Conservation (phyloP, 2,797 vertebrate species). For the Darevskia mixta region DNA sequence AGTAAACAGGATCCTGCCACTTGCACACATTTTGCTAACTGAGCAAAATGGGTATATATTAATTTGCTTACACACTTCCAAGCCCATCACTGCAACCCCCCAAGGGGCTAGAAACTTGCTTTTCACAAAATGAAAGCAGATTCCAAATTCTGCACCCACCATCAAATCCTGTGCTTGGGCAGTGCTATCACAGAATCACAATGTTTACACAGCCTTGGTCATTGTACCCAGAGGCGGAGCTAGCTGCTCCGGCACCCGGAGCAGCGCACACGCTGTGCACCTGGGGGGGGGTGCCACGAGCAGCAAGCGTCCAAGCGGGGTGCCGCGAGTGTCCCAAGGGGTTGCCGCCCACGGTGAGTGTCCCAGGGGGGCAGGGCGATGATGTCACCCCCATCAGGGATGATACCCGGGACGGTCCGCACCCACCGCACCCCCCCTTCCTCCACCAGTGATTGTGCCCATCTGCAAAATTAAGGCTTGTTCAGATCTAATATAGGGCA, state of each 20-base stretch:
- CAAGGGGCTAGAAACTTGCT: neutral
- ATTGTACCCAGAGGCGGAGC: neutral
- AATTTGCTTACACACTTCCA: neutral
- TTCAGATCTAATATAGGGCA: neutral
- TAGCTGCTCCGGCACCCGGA: no score
- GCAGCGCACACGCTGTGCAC: no score
- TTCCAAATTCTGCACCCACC: neutral
- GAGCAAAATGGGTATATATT: neutral
- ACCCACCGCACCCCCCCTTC: no score
- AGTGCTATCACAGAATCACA: neutral
- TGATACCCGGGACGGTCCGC: no score
- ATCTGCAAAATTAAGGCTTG: neutral
- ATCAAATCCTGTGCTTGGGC: neutral
- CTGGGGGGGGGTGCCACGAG: no score
- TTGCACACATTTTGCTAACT: neutral
- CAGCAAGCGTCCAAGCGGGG: no score
- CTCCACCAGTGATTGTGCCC: neutral
- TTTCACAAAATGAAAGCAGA: neutral
- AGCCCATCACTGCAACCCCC: neutral
- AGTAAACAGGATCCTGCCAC: neutral
- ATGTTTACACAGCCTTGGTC: neutral
- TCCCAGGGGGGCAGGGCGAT: rapidly evolving
- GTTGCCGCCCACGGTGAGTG: no score
- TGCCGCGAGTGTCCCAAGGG: no score
- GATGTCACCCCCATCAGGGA: no score